These are phyloP conservation scores for Poecilus cupreus DNA, from an alignment of 2,888 invertebrate species.

Conservation along the genomic window DNA sequence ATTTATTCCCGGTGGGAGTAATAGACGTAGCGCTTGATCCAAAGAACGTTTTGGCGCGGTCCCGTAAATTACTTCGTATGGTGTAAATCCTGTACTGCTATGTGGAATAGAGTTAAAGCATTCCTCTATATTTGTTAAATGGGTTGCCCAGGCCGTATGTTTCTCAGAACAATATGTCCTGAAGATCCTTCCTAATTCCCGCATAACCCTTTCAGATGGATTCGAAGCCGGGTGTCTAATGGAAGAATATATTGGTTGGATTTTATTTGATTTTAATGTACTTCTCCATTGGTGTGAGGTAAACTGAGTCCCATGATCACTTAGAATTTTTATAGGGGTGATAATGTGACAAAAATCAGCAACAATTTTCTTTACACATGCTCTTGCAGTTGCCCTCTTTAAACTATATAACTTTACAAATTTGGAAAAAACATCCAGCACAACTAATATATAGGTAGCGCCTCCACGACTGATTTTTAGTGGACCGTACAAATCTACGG, in stretches of 20 bases:
- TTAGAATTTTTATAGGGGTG: constrained; percentile 11
- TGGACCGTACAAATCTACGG: constrained; percentile 51
- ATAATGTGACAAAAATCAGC: background rate
- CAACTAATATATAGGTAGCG: constrained; percentile 43
- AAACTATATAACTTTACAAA: constrained; percentile 44
- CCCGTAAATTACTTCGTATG: too few species aligned
- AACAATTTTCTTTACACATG: background rate
- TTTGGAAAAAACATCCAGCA: constrained; percentile 55
- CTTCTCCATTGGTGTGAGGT: constrained; percentile 56
- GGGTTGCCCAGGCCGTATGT: too few species aligned
- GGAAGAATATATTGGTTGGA: constrained; percentile 34
- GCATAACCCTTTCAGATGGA: constrained; percentile 62
- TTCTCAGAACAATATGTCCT: constrained; percentile 59
- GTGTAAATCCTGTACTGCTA: too few species aligned
- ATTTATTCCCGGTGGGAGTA: too few species aligned
- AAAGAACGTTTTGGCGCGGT: too few species aligned
- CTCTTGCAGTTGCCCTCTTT: constrained; percentile 24
- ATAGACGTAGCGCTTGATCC: too few species aligned
- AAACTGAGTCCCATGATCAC: constrained; percentile 63
- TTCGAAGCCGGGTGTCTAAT: constrained; percentile 62
- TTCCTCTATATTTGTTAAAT: too few species aligned
- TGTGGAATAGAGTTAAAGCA: too few species aligned
- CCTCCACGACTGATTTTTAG: constrained; percentile 1
- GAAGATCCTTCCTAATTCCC: constrained; percentile 59
- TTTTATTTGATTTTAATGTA: background rate